Conservation (phyloP, 2,888 invertebrate species). For the Automeris io region DNA sequence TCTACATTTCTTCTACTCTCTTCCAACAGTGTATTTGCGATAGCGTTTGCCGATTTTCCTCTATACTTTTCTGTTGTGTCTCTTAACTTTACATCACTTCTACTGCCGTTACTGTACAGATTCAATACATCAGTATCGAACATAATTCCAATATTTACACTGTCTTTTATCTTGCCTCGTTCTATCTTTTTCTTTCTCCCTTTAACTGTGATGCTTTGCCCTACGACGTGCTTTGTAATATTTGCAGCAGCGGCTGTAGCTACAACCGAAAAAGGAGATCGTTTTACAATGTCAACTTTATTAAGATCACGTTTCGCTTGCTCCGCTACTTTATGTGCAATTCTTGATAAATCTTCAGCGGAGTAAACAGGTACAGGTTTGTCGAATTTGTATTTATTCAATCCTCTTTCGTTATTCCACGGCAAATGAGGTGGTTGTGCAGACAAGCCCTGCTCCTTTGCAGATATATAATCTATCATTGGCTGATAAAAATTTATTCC, state of each 20-base stretch:
- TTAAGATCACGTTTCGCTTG: constrained; percentile 82
- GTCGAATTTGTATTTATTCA: constrained; percentile 81
- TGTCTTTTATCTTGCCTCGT: constrained; percentile 47
- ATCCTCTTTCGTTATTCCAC: constrained; percentile 83
- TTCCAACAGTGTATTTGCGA: constrained; percentile 80
- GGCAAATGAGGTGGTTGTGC: constrained; percentile 81
- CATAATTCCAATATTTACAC: constrained; percentile 65
- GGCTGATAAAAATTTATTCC: constrained; percentile 91
- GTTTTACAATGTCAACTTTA: constrained; percentile 76
- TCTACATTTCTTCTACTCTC: constrained; percentile 77
- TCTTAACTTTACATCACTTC: constrained; percentile 70
- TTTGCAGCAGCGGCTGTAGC: constrained; percentile 80
- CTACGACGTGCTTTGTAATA: constrained; percentile 79
- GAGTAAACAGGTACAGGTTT: constrained; percentile 81
- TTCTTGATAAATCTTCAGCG: constrained; percentile 79
- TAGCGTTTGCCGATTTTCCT: constrained; percentile 86
- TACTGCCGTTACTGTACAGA: constrained; percentile 56
- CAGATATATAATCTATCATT: constrained; percentile 90
- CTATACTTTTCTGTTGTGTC: constrained; percentile 78
- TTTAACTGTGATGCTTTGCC: constrained; percentile 67
- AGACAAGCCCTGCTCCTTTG: constrained; percentile 73
- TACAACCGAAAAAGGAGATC: constrained; percentile 78
- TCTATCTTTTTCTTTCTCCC: constrained; percentile 66
- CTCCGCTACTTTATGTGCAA: constrained; percentile 81
- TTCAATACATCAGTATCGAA: constrained; percentile 60